Conservation (phyloP, 2,888 invertebrate species). For the Diloba caeruleocephala region DNA sequence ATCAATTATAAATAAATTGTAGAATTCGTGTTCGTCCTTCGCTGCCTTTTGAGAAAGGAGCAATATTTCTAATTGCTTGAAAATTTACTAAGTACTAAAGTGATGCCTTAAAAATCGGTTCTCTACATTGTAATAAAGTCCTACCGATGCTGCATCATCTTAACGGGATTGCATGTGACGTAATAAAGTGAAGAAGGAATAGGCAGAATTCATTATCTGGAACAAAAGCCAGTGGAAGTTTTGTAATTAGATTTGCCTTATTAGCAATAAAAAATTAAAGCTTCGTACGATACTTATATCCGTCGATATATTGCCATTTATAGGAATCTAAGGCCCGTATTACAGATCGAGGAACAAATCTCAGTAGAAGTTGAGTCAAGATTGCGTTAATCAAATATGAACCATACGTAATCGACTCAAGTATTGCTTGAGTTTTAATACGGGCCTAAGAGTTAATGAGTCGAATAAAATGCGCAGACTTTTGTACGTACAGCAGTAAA, state of each 20-base stretch:
- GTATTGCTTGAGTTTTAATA: no score
- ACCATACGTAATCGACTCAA: no score
- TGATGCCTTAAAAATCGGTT: background rate
- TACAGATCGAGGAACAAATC: no score
- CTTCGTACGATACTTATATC: no score
- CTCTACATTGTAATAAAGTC: background rate
- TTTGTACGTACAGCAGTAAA: constrained; percentile 73
- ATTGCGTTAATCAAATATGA: no score
- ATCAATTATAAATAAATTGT: constrained; percentile 58
- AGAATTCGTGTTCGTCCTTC: constrained; percentile 40
- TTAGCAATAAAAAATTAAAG: no score
- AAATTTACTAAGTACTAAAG: background rate
- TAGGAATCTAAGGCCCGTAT: no score
- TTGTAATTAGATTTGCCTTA: no score
- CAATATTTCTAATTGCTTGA: constrained; percentile 6
- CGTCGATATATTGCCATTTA: no score
- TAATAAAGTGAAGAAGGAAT: constrained; percentile 76
- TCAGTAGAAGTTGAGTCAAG: no score
- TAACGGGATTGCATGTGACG: constrained; percentile 71
- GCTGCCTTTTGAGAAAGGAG: background rate
- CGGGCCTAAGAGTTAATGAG: background rate
- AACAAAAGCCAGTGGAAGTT: no score
- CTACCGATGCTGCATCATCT: constrained; percentile 1
- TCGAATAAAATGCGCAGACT: background rate
- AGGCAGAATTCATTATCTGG: constrained; percentile 79